These are phyloP conservation scores for Augochlora pura DNA, from an alignment of 1,140 invertebrate genomes.

Conservation along the genomic window DNA sequence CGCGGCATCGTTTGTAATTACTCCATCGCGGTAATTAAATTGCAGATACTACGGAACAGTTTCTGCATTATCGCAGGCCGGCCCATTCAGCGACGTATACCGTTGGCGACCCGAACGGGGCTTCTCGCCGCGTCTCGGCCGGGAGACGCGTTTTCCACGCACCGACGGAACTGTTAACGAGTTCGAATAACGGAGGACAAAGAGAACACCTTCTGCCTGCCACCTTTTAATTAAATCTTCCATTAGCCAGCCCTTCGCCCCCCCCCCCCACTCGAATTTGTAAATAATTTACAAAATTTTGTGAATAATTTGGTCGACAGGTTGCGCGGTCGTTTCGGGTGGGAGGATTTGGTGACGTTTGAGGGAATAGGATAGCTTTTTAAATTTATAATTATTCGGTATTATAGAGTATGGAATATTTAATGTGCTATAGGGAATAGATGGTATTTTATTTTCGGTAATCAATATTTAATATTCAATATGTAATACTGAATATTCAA, in stretches of 20 bases:
- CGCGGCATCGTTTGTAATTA: constrained; percentile 55
- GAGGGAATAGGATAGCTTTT: no score
- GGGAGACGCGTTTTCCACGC: constrained; percentile 33
- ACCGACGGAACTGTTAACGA: constrained; percentile 27
- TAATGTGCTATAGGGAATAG: no score
- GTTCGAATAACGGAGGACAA: constrained; percentile 22
- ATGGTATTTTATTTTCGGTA: no score
- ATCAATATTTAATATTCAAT: no score
- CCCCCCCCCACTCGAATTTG: no score
- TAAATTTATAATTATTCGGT: no score
- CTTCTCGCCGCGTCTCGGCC: not conserved
- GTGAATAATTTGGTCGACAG: no score
- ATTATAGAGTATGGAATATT: no score
- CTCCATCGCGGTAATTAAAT: constrained; percentile 59
- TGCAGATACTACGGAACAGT: constrained; percentile 47
- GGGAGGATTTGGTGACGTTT: no score
- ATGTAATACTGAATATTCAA: no score
- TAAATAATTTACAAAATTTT: not conserved
- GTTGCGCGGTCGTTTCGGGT: no score
- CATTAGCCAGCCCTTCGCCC: not conserved
- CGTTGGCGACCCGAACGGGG: not conserved
- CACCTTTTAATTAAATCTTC: constrained; percentile 1
- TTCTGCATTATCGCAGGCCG: constrained; percentile 37
- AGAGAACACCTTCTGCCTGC: not conserved
- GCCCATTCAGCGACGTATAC: constrained; percentile 19